These are phyloP conservation scores for Malacosoma neustria DNA, from an alignment of 2,888 invertebrate species.

Conservation along the genomic window DNA sequence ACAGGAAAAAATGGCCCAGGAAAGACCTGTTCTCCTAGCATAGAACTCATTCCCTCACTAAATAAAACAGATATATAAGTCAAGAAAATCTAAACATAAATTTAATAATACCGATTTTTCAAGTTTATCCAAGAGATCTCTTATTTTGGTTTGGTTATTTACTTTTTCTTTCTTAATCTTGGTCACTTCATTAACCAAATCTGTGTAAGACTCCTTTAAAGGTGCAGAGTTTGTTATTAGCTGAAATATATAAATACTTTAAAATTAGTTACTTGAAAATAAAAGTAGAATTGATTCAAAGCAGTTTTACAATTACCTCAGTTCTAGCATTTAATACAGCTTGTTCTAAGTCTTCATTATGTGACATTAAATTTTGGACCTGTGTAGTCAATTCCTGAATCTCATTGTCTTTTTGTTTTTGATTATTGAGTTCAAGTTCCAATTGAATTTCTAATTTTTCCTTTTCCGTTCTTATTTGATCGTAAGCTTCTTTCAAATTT, in stretches of 20 bases:
- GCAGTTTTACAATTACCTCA: constrained; percentile 30
- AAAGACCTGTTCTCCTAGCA: too few species aligned
- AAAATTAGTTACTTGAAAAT: background rate
- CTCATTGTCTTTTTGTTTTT: constrained; percentile 30
- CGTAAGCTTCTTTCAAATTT: constrained; percentile 26
- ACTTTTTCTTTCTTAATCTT: constrained; percentile 43
- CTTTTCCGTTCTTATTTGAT: constrained; percentile 31
- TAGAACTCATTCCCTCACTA: too few species aligned
- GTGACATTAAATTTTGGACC: constrained; percentile 29
- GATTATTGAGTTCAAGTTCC: constrained; percentile 20
- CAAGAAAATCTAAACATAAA: too few species aligned
- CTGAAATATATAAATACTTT: constrained; percentile 15
- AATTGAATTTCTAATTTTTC: constrained; percentile 33
- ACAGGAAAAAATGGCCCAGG: too few species aligned
- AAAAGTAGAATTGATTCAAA: constrained; percentile 2
- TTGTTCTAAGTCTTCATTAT: constrained; percentile 43
- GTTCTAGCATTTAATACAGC: constrained; percentile 36
- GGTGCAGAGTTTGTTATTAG: constrained; percentile 16
- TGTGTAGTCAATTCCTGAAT: constrained; percentile 32
- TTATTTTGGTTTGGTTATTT: constrained; percentile 32
- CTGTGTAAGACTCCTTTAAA: constrained; percentile 16
- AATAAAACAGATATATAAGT: too few species aligned
- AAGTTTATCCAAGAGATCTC: constrained; percentile 37
- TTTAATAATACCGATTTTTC: constrained; percentile 44
- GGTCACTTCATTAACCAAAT: constrained; percentile 39